A percentile compares a stretch with the other conserved stretches of the same genome.
phyloP scores from a whole-genome alignment of 2,113 vertebrate genomes.

The Rhea pennata region DNA sequence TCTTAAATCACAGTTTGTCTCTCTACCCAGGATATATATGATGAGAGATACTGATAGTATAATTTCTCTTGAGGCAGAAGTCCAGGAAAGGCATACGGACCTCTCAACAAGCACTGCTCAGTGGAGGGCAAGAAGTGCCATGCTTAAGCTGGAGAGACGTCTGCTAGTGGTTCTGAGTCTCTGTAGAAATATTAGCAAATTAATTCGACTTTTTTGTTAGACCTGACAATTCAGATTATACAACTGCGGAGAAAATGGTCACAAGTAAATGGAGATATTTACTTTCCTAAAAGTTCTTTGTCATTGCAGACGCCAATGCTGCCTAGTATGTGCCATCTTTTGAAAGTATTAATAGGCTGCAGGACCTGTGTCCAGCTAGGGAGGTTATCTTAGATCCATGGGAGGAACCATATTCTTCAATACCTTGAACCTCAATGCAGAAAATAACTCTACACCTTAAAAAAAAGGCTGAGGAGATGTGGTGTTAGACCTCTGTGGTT shows the following conservation, averaged over 20 bases:
- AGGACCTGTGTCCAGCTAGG: too few relatives aligned
- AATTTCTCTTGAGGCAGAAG: neutral
- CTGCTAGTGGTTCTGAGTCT: neutral
- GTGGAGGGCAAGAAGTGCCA: neutral
- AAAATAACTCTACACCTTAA: neutral
- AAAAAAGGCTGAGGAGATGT: neutral
- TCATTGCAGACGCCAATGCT: neutral
- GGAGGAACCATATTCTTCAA: too few relatives aligned
- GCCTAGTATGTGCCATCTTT: neutral
- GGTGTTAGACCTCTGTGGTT: neutral
- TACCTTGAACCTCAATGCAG: neutral
- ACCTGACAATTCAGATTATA: neutral
- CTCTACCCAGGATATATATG: neutral
- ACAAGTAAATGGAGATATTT: neutral
- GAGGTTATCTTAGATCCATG: too few relatives aligned
- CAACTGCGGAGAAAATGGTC: neutral
- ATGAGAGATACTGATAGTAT: neutral
- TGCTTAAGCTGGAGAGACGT: neutral
- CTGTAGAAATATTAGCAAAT: neutral
- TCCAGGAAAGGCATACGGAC: neutral
- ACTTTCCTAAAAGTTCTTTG: neutral
- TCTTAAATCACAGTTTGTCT: neutral
- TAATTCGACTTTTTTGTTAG: neutral
- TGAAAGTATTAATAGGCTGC: neutral
- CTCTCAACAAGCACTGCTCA: neutral